Base-by-base conservation (phyloP, 2,888 invertebrate genomes). In the Pachliopta kotzebuea region DNA sequence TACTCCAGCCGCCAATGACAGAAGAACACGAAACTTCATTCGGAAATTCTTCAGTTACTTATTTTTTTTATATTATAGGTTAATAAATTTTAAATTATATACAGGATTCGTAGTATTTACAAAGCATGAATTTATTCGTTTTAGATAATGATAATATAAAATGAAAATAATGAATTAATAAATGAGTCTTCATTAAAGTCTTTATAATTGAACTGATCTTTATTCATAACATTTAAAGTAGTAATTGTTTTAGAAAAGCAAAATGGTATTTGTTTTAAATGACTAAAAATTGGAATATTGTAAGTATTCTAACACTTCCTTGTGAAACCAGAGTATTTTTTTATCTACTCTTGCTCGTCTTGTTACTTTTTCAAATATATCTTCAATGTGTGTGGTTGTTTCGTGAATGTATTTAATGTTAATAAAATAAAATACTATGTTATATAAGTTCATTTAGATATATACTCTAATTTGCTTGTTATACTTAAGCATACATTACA, bases 1-100 rank as follows among this genome's bases (percentile, higher is more conserved):
- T 72, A 73, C 70, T 77, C 72, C 72, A 71, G 74, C 76, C 74
- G 81, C 88, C 88, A 88, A 88, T 88, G 87, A 88, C 86, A 86
- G 83, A 65, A 74, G 71, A 80, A 84, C 88, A 88, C 88, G 88
- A 82, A 21, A 52, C 50, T 20, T 52, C 50, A 21, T 11, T 11
- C 21, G n/a, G n/a, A 52, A 52, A 52, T n/a, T 52, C 18, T n/a
- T 18, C 18, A 45, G 14, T 11, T 14, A 37, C 37, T 4, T 11
- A 37, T 14, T 37, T 45, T 45, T 45, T 52, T 20, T n/a, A 11
- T 52, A 52, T 11, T n/a, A 52, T n/a, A n/a, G 20, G 20, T 7
- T 6, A 50, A 20, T 18, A 52, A 21, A 21, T 52, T 21, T 52
- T 23, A 52, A 20, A 21, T 23, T n/a, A 45, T n/a, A 4, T 45